These are phyloP conservation scores for Panagrolaimus sp. DNA, from an alignment of 1,140 invertebrate species.

Conservation along the genomic window DNA sequence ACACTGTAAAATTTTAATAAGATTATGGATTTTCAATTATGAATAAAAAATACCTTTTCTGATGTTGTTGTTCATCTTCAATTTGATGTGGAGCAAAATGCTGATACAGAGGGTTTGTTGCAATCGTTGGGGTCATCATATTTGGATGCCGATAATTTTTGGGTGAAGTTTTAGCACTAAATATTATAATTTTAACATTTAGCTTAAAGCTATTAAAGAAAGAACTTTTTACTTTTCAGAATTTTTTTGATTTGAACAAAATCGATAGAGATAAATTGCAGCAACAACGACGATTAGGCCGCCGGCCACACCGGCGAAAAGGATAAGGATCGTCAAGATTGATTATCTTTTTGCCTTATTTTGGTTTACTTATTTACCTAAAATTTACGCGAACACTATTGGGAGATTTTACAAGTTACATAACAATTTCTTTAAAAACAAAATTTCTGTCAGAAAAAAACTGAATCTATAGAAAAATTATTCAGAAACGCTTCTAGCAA, in stretches of 20 bases:
- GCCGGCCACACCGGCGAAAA: conserved; percentile 1
- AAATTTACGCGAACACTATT: too few relatives aligned
- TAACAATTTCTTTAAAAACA: too few relatives aligned
- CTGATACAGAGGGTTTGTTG: conserved; percentile 9
- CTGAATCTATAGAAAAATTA: too few relatives aligned
- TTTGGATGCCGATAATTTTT: background rate
- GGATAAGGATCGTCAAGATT: conserved; percentile 9
- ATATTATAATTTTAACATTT: too few relatives aligned
- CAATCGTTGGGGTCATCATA: background rate
- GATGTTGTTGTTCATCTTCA: background rate
- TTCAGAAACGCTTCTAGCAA: too few relatives aligned
- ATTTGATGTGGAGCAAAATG: conserved; percentile 1
- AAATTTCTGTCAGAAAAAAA: too few relatives aligned
- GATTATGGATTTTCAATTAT: too few relatives aligned
- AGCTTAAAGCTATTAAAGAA: too few relatives aligned
- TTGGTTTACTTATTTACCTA: too few relatives aligned
- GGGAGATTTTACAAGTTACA: too few relatives aligned
- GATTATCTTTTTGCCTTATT: background rate
- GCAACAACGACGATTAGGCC: conserved; percentile 7
- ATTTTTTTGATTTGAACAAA: conserved; percentile 5
- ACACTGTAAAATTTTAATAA: background rate
- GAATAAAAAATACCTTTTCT: background rate
- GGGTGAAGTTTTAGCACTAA: background rate
- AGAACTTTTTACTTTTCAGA: background rate
- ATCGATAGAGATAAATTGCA: background rate